Evolutionary conservation across 2,888 invertebrate species (phyloP), one percentile per base, ranked within the genome.

Genomic region (Cantharis lateralis): DNA sequence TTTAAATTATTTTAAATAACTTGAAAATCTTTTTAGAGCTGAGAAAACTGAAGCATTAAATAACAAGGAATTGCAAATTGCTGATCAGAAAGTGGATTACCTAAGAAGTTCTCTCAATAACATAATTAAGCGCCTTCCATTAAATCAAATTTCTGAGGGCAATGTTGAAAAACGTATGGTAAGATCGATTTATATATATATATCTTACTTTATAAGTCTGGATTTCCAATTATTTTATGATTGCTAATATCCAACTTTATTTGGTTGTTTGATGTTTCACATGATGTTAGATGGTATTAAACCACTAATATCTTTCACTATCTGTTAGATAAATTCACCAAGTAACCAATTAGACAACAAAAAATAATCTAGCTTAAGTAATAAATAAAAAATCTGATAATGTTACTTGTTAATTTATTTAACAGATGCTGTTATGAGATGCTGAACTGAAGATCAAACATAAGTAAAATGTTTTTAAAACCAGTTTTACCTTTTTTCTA

Each of bases 1-100:
- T 11, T 28, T 28, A 28, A 28, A 11, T 28, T 11, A 32, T 13
- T 32, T 32, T 28, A 10, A 28, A 28, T 11, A 10, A n/a, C 1
- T 24, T 4, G 1, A 24, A 24, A 66, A n/a, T 0, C n/a, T 79
- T 87, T 86, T 64, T 87, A 96, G 96, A 89, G 94, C 95, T 84
- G 96, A 95, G 80, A 96, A 95, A 88, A 93, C 94, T 16, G 95
- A 96, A 88, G 93, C 93, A 11, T 89, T 96, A 72, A 87, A 88
- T 80, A 93, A 95, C 77, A 95, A 96, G 89, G 96, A 96, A 87
- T 89, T 96, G 74, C 93, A 94, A 87, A 92, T 92, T 78, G 95
- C 95, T 13, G 96, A 96, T 84, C 93, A 93, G 83, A 93, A 94
- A 86, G 95, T 96, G 10, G 96, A 96, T 81, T 92, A 93, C 82